A percentile compares a stretch with the other conserved stretches of the same genome.
phyloP scores from a whole-genome alignment of 1,140 invertebrate species.

The Lepidurus apus region DNA sequence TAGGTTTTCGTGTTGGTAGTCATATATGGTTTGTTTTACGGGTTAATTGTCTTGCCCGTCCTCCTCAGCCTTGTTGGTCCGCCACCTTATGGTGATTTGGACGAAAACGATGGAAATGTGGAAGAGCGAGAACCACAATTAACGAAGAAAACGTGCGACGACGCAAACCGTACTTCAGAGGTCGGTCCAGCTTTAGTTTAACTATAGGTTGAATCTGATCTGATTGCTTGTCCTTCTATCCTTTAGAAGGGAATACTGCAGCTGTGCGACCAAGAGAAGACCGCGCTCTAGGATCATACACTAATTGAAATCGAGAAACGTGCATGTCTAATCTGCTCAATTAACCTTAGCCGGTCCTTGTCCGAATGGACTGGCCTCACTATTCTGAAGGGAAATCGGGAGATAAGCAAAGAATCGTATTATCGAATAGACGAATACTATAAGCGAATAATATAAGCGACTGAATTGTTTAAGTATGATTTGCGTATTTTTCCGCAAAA shows the following conservation, averaged over 20 bases:
- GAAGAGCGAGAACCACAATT: not conserved
- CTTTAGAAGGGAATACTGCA: not conserved
- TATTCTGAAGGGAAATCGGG: too few relatives aligned
- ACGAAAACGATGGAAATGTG: not conserved
- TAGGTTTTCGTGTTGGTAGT: slow-evolving; percentile 70
- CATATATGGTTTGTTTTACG: slow-evolving; percentile 67
- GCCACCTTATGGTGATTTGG: slow-evolving; percentile 44
- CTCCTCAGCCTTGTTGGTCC: slow-evolving; percentile 67
- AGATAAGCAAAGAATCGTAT: too few relatives aligned
- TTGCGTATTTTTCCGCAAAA: too few relatives aligned
- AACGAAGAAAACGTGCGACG: not conserved
- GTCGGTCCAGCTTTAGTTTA: not conserved
- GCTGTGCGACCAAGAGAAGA: too few relatives aligned
- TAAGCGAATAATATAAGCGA: too few relatives aligned
- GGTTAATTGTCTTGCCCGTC: slow-evolving; percentile 67
- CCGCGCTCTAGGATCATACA: too few relatives aligned
- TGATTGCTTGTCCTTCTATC: not conserved
- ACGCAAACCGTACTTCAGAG: not conserved
- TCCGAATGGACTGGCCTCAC: too few relatives aligned
- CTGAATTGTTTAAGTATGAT: too few relatives aligned
- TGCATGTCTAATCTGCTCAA: too few relatives aligned
- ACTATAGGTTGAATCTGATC: not conserved
- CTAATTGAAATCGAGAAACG: too few relatives aligned
- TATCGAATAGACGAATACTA: too few relatives aligned
- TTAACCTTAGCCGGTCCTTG: too few relatives aligned